Base-by-base conservation (phyloP, 2,888 invertebrate species). In the Macaria notata region DNA sequence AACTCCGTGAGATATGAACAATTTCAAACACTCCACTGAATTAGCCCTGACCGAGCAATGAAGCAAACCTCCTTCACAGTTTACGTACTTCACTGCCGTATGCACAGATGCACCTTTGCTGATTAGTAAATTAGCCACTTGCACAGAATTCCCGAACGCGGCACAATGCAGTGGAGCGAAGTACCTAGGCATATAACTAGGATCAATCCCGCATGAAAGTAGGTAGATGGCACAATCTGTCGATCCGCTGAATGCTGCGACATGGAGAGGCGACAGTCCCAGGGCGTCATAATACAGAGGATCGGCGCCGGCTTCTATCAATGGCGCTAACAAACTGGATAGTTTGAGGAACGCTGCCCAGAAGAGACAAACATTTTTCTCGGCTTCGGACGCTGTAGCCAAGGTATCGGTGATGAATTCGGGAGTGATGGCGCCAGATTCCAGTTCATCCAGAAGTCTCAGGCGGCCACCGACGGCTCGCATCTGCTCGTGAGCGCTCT, bases 151-250 rank as follows among this genome's bases (percentile, higher is more conserved):
- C 9, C 97, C 96, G 84, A 97, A 97, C 38, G 97, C 97, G 9
- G 98, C 96, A 78, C 96, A 97, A 82, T 98, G 98, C 58, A 98
- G 92, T 0, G 98, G 97, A 46, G 95, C 95, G 78, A 95, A 95
- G 69, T 94, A 94, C 78, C 95, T 94, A 59, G 93, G 93, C 75
- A 94, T 93, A 50, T 93, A 92, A 83, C 95, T 95, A 6, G 95
- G 93, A 71, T 95, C 94, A 65, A 93, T 93, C 2, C 95, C 95
- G 70, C 94, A 93, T 33, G 93, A 84, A 47, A 96, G 92, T 50
- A 97, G 90, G 75, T 93, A 95, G 68, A 92, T 93, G 6, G 95
- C 93, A 62, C 96, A 95, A 19, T 94, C 93, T 49, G 94, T 82
- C 63, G 95, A 95, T n/a, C 96, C 95, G 70, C 95, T 95, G 76